Base-by-base conservation (phyloP, 1,140 invertebrate species). In the Calosoma granatense region DNA sequence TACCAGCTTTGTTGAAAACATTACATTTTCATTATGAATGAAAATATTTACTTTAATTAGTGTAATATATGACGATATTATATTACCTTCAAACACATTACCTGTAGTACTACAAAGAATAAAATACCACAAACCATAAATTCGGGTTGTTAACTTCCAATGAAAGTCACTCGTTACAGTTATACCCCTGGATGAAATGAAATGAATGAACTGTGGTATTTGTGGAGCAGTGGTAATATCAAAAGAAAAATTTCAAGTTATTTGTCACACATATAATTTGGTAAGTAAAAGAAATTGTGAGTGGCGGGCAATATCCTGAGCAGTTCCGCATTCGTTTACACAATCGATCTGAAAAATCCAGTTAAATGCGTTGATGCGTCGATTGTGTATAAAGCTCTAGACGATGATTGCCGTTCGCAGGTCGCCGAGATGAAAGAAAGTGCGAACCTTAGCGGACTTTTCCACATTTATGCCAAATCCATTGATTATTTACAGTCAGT, bases 311-410 rank as follows among this genome's bases (percentile, higher is more conserved):
- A 47, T 47, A 47, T 47, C 17, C 15, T 47, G 9, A 47, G 15
- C 17, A 47, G 41, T 47, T 47, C 41, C 41, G 17, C 41, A 47
- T 47, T 47, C 41, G 41, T 47, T 47, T 47, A 47, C 41, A 47
- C 41, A 47, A 47, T 47, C 41, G 41, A 47, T 47, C 15, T 47
- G 41, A 47, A 47, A 47, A 47, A 47, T 9, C 41, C 41, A 47
- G 41, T 47, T 47, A 47, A 4, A 47, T 17, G 41, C 41, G 41
- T 47, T 47, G 41, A 47, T 47, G 41, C 41, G 41, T 47, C 41
- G 41, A 47, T 47, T 47, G 41, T 47, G 17, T 47, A 17, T 47
- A 47, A 47, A 47, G 41, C 41, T 17, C 41, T 17, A 17, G 17
- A 11, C 41, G 17, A 9, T 17, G 41, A 47, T 47, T 47, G 15